Evolutionary conservation across 1,140 invertebrate species (phyloP).

Genomic region (Hestina assimilis): DNA sequence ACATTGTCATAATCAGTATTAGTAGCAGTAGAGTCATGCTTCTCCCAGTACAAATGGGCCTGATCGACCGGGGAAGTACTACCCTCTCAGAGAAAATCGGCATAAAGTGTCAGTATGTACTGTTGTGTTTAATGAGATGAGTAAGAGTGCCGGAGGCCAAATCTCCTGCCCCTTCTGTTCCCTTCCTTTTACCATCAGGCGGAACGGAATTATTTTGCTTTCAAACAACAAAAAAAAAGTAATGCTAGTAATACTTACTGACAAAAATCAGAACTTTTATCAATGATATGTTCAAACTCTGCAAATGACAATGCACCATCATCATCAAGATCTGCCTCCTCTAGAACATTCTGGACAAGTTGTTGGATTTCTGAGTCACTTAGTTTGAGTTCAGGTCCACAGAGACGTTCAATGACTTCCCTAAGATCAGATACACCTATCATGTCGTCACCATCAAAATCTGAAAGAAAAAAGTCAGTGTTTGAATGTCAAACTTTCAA

Average conservation of each 20-base stretch:
- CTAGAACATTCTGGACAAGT: slow-evolving; percentile 84
- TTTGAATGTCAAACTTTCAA: background rate
- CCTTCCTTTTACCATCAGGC: no score
- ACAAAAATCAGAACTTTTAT: slow-evolving; percentile 94
- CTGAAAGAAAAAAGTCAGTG: slow-evolving; percentile 70
- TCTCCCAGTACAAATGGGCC: no score
- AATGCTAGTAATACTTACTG: slow-evolving; percentile 79
- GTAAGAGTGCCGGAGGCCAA: no score
- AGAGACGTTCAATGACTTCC: slow-evolving; percentile 86
- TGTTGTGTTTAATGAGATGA: no score
- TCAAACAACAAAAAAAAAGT: background rate
- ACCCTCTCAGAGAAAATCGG: no score
- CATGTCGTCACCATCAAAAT: slow-evolving; percentile 97
- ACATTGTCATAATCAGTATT: no score
- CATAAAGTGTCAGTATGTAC: no score
- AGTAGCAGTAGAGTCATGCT: no score
- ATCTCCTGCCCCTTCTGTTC: no score
- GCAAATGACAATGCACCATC: slow-evolving; percentile 95
- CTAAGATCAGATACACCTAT: slow-evolving; percentile 86
- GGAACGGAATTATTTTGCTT: no score
- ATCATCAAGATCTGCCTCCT: slow-evolving; percentile 95
- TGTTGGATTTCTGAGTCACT: slow-evolving; percentile 85
- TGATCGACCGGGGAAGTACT: no score
- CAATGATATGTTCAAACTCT: slow-evolving; percentile 96
- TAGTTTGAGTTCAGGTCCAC: slow-evolving; percentile 82